Evolutionary conservation across 1,140 invertebrate species (phyloP).

Genomic region (Tyrophagus putrescentiae): DNA sequence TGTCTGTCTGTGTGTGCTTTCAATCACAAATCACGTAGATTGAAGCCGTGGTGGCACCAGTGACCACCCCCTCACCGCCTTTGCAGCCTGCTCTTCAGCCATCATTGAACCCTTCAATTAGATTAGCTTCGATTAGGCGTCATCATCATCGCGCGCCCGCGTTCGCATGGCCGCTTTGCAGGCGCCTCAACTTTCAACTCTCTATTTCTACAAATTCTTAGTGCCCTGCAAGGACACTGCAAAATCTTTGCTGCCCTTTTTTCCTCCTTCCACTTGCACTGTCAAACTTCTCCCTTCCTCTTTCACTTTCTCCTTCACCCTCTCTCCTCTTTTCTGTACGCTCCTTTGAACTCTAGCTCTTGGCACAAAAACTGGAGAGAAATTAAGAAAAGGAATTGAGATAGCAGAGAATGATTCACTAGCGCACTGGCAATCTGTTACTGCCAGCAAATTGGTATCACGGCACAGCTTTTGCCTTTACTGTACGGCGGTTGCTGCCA

Average conservation of each 20-base stretch:
- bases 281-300: neutral
- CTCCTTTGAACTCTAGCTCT: neutral
- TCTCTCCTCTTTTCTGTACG: too few species aligned
- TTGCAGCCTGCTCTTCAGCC: too few species aligned
- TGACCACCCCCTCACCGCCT: neutral
- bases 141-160: neutral
- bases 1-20: neutral
- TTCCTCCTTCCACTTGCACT: neutral
- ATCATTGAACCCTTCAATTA: slow-evolving; percentile 13
- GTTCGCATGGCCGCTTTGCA: neutral
- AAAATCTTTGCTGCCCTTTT: neutral
- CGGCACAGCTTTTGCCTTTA: too few species aligned
- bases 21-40: slow-evolving; percentile 1
- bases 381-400: neutral
- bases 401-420: too few species aligned
- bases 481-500: neutral
- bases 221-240: neutral
- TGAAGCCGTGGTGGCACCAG: too few species aligned
- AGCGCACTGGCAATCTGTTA: too few species aligned
- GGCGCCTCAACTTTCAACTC: neutral
- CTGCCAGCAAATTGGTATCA: too few species aligned
- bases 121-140: slow-evolving; percentile 9
- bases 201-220: too few species aligned
- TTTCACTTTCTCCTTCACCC: too few species aligned
- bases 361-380: too few species aligned